Conservation (phyloP, 1,140 invertebrate species). For the Trichonephila clavipes region DNA sequence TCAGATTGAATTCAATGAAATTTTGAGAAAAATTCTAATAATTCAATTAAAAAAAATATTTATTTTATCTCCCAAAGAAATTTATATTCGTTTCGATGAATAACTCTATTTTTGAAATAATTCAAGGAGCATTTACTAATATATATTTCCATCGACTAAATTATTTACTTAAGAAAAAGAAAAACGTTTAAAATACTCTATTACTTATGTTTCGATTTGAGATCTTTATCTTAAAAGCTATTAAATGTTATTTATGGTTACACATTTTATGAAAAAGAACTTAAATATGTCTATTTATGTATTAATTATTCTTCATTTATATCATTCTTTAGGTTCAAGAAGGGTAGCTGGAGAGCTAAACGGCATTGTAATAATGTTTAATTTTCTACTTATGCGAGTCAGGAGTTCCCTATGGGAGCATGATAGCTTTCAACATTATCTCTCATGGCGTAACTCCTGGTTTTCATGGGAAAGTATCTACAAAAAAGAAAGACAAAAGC, state of each 20-base stretch:
- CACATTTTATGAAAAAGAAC: not conserved
- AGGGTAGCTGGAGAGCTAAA: not conserved
- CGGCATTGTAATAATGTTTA: not conserved
- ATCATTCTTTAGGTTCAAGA: not conserved
- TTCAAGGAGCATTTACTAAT: no score
- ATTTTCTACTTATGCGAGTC: constrained; percentile 17
- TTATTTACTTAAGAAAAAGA: not conserved
- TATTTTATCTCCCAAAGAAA: no score
- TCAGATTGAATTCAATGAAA: no score
- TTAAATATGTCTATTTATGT: not conserved
- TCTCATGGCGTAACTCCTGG: constrained; percentile 72
- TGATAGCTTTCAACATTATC: constrained; percentile 48
- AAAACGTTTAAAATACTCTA: no score
- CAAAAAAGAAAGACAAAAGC: not conserved
- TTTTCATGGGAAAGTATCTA: not conserved
- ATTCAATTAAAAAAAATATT: no score
- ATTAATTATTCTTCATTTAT: not conserved
- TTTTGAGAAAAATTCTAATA: no score
- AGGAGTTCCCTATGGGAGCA: constrained; percentile 67
- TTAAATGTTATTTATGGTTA: not conserved
- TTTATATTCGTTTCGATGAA: no score
- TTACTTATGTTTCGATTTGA: not conserved
- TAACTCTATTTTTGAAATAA: no score
- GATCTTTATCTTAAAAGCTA: not conserved
- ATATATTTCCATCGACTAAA: no score